Evolutionary conservation across 2,113 vertebrate genomes (phyloP).

Genomic region (Microtus oregoni): DNA sequence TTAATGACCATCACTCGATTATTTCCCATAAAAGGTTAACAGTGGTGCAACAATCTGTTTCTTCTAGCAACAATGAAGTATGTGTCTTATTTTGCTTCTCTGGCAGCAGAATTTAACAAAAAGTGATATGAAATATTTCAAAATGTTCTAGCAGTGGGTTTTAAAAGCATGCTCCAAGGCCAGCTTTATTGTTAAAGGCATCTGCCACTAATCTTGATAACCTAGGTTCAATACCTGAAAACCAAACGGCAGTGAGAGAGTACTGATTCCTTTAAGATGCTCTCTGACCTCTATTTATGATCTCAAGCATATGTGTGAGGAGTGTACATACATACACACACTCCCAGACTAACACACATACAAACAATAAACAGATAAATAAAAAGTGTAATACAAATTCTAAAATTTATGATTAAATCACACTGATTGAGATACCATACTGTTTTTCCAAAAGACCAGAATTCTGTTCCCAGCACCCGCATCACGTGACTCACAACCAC

Average conservation of each 20-base stretch:
- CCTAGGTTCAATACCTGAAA: neutral
- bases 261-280: too few species aligned
- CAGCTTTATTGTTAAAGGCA: neutral
- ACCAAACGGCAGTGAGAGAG: neutral
- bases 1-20: neutral
- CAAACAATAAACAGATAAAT: neutral
- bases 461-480: neutral
- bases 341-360: neutral
- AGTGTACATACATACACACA: neutral
- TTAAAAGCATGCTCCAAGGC: neutral
- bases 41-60: neutral
- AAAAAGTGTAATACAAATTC: neutral
- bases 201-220: too few species aligned
- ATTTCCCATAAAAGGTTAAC: neutral
- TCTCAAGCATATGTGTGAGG: neutral
- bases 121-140: neutral
- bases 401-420: neutral
- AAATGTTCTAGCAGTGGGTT: neutral
- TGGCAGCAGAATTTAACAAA: neutral
- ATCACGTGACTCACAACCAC: neutral
- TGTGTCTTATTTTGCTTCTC: neutral
- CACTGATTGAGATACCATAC: neutral
- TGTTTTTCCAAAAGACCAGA: too few species aligned
- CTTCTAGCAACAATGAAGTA: neutral
- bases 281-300: neutral